phyloP scores from a whole-genome alignment of 2,888 invertebrate species.

The Leistus spinibarbis region DNA sequence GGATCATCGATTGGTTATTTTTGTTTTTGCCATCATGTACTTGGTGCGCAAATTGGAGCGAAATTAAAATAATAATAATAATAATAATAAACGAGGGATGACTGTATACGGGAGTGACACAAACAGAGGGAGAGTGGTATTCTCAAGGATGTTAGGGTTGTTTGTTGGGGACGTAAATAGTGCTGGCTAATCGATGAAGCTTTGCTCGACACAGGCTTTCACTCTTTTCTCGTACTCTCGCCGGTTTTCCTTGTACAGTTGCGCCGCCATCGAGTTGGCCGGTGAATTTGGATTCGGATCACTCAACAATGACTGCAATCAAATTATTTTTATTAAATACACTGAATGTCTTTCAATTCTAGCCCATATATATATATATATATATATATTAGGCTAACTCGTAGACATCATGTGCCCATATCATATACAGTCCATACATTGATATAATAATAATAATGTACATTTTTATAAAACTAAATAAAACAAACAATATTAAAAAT shows the following conservation, averaged over 20 bases:
- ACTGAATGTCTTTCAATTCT: too few relatives aligned
- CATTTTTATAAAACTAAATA: too few relatives aligned
- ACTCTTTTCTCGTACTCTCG: slow-evolving; percentile 99
- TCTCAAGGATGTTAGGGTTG: neutral
- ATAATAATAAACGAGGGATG: neutral
- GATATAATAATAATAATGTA: too few relatives aligned
- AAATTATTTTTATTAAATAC: slow-evolving; percentile 46
- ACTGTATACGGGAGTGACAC: neutral
- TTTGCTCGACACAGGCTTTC: slow-evolving; percentile 99
- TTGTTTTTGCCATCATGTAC: slow-evolving; percentile 4
- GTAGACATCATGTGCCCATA: too few relatives aligned
- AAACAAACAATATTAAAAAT: too few relatives aligned
- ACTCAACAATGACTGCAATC: slow-evolving; percentile 94
- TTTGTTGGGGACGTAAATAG: slow-evolving; percentile 4
- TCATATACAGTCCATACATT: too few relatives aligned
- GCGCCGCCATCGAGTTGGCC: slow-evolving; percentile 98
- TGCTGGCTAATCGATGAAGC: slow-evolving; percentile 87
- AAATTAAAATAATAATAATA: too few relatives aligned
- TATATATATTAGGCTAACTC: too few relatives aligned
- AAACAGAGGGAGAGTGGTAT: neutral
- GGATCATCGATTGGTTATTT: neutral
- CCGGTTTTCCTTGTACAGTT: slow-evolving; percentile 98
- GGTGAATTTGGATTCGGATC: slow-evolving; percentile 99
- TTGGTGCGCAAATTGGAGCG: slow-evolving; percentile 11
- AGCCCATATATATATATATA: neutral